Evolutionary conservation across 2,888 invertebrate species (phyloP).

Genomic region (Pseudeuparius sepicola): DNA sequence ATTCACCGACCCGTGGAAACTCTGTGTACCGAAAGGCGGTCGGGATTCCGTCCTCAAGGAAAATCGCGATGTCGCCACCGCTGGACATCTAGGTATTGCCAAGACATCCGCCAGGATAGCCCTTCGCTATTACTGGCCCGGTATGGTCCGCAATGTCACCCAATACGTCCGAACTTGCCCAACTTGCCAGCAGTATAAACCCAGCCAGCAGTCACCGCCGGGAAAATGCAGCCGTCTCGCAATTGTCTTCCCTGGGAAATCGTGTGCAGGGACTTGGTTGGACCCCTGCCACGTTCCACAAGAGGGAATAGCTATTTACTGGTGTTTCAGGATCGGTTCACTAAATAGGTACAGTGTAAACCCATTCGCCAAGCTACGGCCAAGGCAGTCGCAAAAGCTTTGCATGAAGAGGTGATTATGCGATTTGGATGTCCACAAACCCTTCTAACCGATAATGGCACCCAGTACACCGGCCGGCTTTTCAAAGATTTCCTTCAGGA

Average conservation of each 20-base stretch:
- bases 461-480: slow-evolving; percentile 5
- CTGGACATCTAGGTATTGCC: slow-evolving; percentile 26
- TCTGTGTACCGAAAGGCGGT: slow-evolving; percentile 8
- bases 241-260: slow-evolving; percentile 9
- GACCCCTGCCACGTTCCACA: slow-evolving; percentile 9
- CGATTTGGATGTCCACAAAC: slow-evolving; percentile 5
- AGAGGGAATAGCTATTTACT: slow-evolving; percentile 16
- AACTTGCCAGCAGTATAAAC: slow-evolving; percentile 24
- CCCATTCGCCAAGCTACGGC: slow-evolving; percentile 18
- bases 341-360: slow-evolving; percentile 20
- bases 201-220: slow-evolving; percentile 16
- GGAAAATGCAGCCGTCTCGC: slow-evolving; percentile 18
- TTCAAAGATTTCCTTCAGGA: no score
- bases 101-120: slow-evolving; percentile 25
- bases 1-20: slow-evolving; percentile 11
- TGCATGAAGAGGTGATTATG: slow-evolving; percentile 2
- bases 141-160: slow-evolving; percentile 23
- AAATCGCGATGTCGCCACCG: slow-evolving; percentile 14
- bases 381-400: slow-evolving; percentile 7
- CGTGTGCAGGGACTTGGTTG: slow-evolving; percentile 10
- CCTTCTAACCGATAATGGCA: slow-evolving; percentile 4
- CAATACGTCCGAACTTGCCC: slow-evolving; percentile 23
- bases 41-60: slow-evolving; percentile 6
- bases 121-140: slow-evolving; percentile 26
- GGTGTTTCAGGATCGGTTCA: slow-evolving; percentile 21